Conservation (phyloP, 2,113 vertebrate genomes). For the Halichoerus grypus region DNA sequence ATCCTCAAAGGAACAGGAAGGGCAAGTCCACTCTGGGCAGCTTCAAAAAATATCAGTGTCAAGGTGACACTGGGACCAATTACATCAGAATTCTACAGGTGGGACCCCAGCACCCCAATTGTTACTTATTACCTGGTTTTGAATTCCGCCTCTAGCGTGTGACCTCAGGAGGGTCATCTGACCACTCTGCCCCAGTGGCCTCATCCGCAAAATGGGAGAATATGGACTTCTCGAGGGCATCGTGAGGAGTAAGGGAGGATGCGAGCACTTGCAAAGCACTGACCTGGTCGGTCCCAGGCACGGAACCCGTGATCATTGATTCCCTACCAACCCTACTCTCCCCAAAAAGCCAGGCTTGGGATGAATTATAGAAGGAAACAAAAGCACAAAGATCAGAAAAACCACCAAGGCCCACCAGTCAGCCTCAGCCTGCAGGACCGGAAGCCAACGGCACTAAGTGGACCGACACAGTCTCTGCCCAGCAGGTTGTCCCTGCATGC, state of each 20-base stretch:
- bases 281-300: accelerated
- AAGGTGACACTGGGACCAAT: accelerated
- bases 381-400: not conserved
- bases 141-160: not conserved
- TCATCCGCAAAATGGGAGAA: not conserved
- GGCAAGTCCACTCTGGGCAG: not conserved
- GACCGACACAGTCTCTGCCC: not conserved
- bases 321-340: not conserved
- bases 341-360: not conserved
- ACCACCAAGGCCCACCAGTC: not conserved
- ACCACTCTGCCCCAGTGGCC: not conserved
- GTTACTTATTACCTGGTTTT: not conserved
- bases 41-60: not conserved
- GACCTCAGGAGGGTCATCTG: not conserved
- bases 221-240: accelerated
- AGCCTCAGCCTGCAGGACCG: not conserved
- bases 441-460: not conserved
- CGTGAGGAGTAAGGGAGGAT: accelerated
- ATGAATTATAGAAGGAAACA: not conserved
- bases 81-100: not conserved
- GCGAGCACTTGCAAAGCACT: accelerated
- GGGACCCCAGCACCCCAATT: not conserved
- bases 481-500: not conserved
- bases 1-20: not conserved
- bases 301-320: accelerated